Percentiles rank a stretch among this genome's conserved stretches.
phyloP scores from a whole-genome alignment of 2,113 vertebrate species.

The Monarcha castaneiventris region DNA sequence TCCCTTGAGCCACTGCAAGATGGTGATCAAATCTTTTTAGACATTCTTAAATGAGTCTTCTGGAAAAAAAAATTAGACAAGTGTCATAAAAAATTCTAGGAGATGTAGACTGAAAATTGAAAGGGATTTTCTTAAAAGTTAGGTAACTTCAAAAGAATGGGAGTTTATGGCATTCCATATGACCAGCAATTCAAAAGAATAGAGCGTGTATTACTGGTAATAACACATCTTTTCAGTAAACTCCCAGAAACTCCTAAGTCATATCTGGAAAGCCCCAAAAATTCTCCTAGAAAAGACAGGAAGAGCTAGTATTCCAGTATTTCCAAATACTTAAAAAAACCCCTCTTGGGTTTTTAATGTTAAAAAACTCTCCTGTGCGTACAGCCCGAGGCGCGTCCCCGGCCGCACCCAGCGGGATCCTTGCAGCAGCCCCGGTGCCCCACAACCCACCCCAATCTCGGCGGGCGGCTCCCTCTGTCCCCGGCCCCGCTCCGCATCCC shows the following conservation, averaged over 20 bases:
- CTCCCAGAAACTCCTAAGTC: background rate
- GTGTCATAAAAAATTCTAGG: background rate
- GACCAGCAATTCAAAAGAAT: background rate
- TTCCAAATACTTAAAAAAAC: background rate
- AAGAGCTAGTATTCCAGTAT: background rate
- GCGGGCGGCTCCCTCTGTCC: background rate
- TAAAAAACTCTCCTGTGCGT: background rate
- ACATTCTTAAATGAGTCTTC: background rate
- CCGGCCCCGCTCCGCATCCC: background rate
- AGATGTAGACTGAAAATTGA: background rate
- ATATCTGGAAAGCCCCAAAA: constrained; percentile 20
- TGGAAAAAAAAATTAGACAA: background rate
- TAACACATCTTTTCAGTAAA: background rate
- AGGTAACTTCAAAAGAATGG: background rate
- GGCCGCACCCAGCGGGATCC: background rate
- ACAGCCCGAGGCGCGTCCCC: background rate
- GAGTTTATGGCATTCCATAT: accelerated
- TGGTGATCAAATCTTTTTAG: background rate
- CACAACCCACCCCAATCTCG: background rate
- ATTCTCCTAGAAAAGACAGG: background rate
- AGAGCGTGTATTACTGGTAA: background rate
- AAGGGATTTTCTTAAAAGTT: background rate
- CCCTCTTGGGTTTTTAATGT: background rate
- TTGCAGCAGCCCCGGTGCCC: background rate
- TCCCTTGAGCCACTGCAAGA: background rate